These are phyloP conservation scores for Cheilosia scutellata DNA, from an alignment of 2,888 invertebrate genomes.

Conservation along the genomic window DNA sequence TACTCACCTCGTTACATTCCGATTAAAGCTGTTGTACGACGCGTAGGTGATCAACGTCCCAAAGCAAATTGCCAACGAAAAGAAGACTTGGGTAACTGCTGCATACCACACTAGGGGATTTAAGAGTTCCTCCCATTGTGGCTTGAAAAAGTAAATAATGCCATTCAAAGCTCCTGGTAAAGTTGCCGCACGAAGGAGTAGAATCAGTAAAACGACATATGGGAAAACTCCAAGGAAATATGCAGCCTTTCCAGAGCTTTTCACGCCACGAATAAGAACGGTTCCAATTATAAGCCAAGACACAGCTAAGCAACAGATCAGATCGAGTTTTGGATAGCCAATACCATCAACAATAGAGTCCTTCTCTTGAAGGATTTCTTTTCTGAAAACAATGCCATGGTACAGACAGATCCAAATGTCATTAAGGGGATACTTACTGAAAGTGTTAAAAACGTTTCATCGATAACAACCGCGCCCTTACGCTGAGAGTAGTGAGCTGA, in stretches of 20 bases:
- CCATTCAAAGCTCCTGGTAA: slow-evolving; percentile 87
- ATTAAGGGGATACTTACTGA: slow-evolving; percentile 80
- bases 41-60: slow-evolving; percentile 87
- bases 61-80: slow-evolving; percentile 87
- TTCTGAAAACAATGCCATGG: slow-evolving; percentile 80
- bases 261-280: slow-evolving; percentile 85
- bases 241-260: slow-evolving; percentile 87
- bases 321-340: slow-evolving; percentile 85
- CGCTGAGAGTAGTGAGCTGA: too few species aligned
- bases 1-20: slow-evolving; percentile 86
- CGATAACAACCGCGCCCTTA: too few species aligned
- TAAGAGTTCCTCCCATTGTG: slow-evolving; percentile 86
- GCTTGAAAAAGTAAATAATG: slow-evolving; percentile 87
- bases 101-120: slow-evolving; percentile 87
- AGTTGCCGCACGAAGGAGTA: slow-evolving; percentile 86
- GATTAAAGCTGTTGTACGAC: slow-evolving; percentile 86
- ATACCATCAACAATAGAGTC: slow-evolving; percentile 85
- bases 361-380: slow-evolving; percentile 85
- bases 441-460: too few species aligned
- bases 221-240: slow-evolving; percentile 90
- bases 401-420: neutral
- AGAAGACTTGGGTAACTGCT: slow-evolving; percentile 88
- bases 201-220: slow-evolving; percentile 86
- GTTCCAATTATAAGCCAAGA: slow-evolving; percentile 86
- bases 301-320: slow-evolving; percentile 85